These are phyloP conservation scores for Eidolon helvum DNA, from an alignment of 2,113 vertebrate species.

Conservation along the genomic window DNA sequence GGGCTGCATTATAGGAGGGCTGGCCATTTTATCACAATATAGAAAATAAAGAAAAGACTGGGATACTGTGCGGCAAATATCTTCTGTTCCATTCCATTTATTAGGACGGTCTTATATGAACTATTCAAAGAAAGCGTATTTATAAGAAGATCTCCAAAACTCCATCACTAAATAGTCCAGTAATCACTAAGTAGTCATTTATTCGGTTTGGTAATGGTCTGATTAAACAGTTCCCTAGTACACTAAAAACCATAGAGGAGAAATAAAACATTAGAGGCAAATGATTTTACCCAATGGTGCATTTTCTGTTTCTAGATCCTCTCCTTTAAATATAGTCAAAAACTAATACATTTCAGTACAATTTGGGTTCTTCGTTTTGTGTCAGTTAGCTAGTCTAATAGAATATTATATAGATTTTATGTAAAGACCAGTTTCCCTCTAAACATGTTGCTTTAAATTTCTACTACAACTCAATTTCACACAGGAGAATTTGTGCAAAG, in stretches of 20 bases:
- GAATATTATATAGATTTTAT: neutral
- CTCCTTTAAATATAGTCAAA: neutral
- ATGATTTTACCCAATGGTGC: slow-evolving; percentile 42
- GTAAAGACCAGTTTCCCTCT: neutral
- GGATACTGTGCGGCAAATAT: neutral
- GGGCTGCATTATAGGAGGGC: neutral
- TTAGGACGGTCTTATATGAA: neutral
- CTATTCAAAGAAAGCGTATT: slow-evolving; percentile 37
- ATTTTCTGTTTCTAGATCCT: slow-evolving; percentile 33
- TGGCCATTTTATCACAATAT: neutral
- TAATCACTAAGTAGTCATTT: slow-evolving; percentile 18
- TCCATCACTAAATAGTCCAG: slow-evolving; percentile 22
- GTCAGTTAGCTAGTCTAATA: neutral
- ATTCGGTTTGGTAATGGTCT: slow-evolving; percentile 36
- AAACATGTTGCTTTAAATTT: neutral
- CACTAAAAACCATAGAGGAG: slow-evolving; percentile 37
- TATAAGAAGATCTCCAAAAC: neutral
- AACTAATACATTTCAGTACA: neutral
- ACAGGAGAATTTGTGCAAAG: neutral
- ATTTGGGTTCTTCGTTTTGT: neutral
- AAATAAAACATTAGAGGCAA: slow-evolving; percentile 49
- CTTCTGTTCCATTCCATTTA: neutral
- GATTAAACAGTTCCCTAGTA: slow-evolving; percentile 40
- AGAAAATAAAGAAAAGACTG: neutral
- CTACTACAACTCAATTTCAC: neutral